Evolutionary conservation across 2,113 vertebrate genomes (phyloP).

Genomic region (Strigops habroptila): DNA sequence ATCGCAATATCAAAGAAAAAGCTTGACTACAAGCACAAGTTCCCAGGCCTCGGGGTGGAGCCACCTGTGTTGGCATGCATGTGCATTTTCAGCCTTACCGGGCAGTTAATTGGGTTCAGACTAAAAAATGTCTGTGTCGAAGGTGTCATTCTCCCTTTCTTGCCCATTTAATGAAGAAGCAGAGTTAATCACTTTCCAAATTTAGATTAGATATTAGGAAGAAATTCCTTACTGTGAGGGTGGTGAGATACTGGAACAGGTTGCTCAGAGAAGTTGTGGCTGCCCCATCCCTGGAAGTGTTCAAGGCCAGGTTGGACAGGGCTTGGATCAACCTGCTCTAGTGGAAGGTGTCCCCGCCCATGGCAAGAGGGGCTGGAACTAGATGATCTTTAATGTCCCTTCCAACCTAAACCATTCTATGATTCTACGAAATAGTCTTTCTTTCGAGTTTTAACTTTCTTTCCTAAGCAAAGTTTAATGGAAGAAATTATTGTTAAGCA

Average conservation of each 20-base stretch:
- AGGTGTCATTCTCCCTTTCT: constrained; percentile 7
- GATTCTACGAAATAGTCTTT: background rate
- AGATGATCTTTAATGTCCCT: background rate
- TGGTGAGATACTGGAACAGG: background rate
- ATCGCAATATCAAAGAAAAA: background rate
- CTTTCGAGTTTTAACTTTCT: constrained; percentile 15
- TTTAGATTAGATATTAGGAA: background rate
- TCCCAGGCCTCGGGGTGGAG: background rate
- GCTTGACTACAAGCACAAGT: background rate
- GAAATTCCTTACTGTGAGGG: background rate
- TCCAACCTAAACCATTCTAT: background rate
- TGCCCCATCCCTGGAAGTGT: background rate
- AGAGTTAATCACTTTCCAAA: constrained; percentile 2
- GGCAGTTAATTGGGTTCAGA: background rate
- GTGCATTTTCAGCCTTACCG: constrained; percentile 32
- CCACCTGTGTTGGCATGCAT: background rate
- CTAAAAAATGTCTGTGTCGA: background rate
- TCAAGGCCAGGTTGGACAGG: background rate
- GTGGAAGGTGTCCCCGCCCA: background rate
- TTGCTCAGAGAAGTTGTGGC: background rate
- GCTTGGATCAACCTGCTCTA: background rate
- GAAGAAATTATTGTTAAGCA: background rate
- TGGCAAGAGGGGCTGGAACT: background rate
- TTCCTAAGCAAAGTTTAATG: background rate
- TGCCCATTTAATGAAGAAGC: constrained; percentile 22